These are phyloP conservation scores for Papilio polyxenes DNA, from an alignment of 1,140 invertebrate genomes.

Conservation along the genomic window DNA sequence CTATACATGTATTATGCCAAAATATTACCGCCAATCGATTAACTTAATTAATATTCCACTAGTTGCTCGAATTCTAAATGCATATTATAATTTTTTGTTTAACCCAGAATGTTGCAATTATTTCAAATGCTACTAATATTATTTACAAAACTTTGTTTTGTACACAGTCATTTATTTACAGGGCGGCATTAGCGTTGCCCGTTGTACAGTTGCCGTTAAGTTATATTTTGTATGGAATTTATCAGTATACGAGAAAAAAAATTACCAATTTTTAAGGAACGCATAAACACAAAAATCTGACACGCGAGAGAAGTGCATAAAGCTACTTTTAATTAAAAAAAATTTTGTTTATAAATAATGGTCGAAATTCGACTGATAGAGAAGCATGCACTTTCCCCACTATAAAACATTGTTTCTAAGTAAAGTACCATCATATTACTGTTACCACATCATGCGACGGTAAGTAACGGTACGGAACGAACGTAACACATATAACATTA, in stretches of 20 bases:
- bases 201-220: too few species aligned
- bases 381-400: slow-evolving; percentile 9
- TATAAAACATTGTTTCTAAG: slow-evolving; percentile 24
- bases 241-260: too few species aligned
- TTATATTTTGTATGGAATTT: too few species aligned
- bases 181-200: too few species aligned
- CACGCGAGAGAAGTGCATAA: too few species aligned
- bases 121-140: not conserved
- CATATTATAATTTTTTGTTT: not conserved
- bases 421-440: slow-evolving; percentile 38
- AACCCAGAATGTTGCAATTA: not conserved
- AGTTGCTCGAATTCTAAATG: slow-evolving; percentile 19
- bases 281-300: too few species aligned
- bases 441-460: slow-evolving; percentile 6
- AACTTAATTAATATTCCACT: not conserved
- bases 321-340: too few species aligned
- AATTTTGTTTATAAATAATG: too few species aligned
- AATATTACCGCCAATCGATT: not conserved
- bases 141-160: not conserved
- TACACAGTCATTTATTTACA: not conserved
- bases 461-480: slow-evolving; percentile 70
- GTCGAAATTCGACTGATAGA: too few species aligned
- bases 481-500: slow-evolving; percentile 66
- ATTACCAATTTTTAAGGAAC: too few species aligned
- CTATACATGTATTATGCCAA: too few species aligned